Percentiles rank a stretch among this genome's conserved stretches.
phyloP scores from a whole-genome alignment of 2,113 vertebrate genomes.

The Pluvialis apricaria region DNA sequence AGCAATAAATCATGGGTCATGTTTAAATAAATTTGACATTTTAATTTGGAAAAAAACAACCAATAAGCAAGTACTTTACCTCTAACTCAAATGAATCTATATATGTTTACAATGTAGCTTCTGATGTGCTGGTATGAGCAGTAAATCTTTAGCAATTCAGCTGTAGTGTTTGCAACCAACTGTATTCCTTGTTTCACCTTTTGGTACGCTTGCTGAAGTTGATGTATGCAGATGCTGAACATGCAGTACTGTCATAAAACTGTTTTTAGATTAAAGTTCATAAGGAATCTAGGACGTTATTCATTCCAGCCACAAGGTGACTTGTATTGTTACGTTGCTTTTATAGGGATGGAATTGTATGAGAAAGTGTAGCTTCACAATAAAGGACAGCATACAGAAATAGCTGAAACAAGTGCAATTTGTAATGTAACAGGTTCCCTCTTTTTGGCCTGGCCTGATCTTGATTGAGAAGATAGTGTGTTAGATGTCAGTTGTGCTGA shows the following conservation, averaged over 20 bases:
- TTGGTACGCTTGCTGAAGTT: neutral
- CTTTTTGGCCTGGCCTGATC: neutral
- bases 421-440: neutral
- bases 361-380: neutral
- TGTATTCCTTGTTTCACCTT: neutral
- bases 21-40: neutral
- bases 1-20: neutral
- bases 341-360: neutral
- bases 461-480: neutral
- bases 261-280: neutral
- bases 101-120: neutral
- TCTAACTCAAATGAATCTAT: neutral
- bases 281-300: neutral
- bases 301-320: neutral
- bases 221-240: neutral
- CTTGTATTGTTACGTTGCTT: neutral
- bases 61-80: neutral
- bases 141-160: neutral
- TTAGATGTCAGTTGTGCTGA: neutral
- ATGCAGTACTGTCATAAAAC: neutral
- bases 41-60: neutral
- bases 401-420: neutral
- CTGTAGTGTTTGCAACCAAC: neutral
- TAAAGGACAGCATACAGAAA: neutral
- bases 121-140: neutral